Evolutionary conservation across 92 coral and sea anemone genomes (phyloP).

Genomic region (Chrysogorgia sp.): DNA sequence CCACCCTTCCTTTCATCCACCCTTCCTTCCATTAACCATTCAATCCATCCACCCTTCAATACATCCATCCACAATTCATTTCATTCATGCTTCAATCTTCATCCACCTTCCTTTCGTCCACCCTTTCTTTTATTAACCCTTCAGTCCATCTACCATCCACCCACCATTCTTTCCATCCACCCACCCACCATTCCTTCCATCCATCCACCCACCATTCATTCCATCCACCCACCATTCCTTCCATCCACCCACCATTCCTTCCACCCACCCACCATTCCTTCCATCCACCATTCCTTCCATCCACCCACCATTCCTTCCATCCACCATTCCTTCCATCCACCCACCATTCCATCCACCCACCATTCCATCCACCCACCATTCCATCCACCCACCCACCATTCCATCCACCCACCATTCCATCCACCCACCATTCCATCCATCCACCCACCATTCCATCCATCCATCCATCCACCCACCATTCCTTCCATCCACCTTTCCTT

Average conservation of each 20-base stretch:
- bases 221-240: too few relatives aligned
- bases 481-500: constrained; percentile 4
- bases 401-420: background rate
- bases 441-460: background rate
- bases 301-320: background rate
- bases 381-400: background rate
- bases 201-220: background rate
- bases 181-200: background rate
- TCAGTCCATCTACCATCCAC: background rate
- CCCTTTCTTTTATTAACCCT: background rate
- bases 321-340: background rate
- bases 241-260: background rate
- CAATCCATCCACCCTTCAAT: background rate
- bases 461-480: background rate
- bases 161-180: background rate
- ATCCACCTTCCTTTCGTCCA: background rate
- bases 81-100: background rate
- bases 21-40: background rate
- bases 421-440: background rate
- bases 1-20: background rate
- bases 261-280: background rate
- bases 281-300: background rate
- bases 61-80: background rate
- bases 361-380: background rate
- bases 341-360: background rate